These are phyloP conservation scores for Heliangelus exortis DNA, from an alignment of 2,797 vertebrate genomes.

Conservation along the genomic window DNA sequence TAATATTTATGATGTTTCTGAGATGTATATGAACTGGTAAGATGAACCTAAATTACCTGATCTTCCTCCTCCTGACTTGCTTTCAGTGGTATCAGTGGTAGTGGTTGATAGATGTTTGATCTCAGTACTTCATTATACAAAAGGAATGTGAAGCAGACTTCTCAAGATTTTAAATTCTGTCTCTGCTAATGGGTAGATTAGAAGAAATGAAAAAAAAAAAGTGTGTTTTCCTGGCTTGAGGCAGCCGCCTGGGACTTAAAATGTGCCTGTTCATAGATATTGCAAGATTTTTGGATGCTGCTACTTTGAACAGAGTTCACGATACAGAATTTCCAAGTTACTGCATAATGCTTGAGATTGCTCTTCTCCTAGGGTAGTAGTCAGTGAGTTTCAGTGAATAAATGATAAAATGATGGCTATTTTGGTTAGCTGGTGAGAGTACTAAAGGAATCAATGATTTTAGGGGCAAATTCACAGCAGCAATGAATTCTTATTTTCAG, in stretches of 20 bases:
- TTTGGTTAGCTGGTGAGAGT: neutral
- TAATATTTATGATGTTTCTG: conserved; percentile 40
- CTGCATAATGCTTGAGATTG: neutral
- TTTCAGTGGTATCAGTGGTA: neutral
- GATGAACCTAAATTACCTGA: conserved; percentile 35
- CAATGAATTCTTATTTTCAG: neutral
- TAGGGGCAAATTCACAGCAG: neutral
- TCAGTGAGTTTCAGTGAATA: neutral
- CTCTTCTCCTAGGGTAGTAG: neutral
- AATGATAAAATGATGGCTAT: neutral
- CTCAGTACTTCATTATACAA: neutral
- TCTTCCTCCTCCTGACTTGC: neutral
- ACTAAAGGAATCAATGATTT: neutral
- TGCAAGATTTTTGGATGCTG: neutral
- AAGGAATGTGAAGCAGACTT: neutral
- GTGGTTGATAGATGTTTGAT: neutral
- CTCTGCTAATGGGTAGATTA: neutral
- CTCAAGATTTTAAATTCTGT: neutral
- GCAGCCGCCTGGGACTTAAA: neutral
- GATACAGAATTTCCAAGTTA: neutral
- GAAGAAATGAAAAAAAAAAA: neutral
- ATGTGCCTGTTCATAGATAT: neutral
- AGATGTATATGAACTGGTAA: neutral
- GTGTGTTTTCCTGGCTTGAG: neutral
- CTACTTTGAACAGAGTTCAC: neutral